Evolutionary conservation across 2,797 vertebrate species (phyloP).

Genomic region (Galaxias olidus): DNA sequence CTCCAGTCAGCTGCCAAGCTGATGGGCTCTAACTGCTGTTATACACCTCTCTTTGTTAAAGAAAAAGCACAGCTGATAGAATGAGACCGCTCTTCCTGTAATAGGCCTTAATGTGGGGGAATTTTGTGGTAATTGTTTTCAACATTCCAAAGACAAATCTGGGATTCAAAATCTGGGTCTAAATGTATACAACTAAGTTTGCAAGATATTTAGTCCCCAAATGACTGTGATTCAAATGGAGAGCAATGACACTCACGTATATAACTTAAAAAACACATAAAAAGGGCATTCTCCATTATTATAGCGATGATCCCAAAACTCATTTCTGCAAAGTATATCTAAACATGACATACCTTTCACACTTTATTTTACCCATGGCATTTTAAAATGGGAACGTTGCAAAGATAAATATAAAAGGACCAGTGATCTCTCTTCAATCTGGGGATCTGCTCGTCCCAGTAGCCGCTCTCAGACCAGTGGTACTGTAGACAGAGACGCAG

Average conservation of each 20-base stretch:
- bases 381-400: too few relatives aligned
- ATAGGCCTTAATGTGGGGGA: constrained; percentile 20
- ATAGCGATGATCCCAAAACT: too few relatives aligned
- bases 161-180: constrained; percentile 12
- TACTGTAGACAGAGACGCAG: constrained; percentile 15
- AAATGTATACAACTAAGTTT: background rate
- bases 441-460: background rate
- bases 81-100: constrained; percentile 6
- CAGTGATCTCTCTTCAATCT: too few relatives aligned
- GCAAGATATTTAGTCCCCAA: too few relatives aligned
- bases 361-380: too few relatives aligned
- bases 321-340: too few relatives aligned
- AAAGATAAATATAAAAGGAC: too few relatives aligned
- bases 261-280: too few relatives aligned
- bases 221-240: too few relatives aligned
- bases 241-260: too few relatives aligned
- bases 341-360: too few relatives aligned
- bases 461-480: constrained; percentile 8
- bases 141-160: constrained; percentile 17
- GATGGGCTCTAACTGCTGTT: background rate
- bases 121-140: constrained; percentile 13
- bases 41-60: constrained; percentile 13
- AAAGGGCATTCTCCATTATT: too few relatives aligned
- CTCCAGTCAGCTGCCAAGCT: constrained; percentile 19
- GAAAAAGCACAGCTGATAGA: constrained; percentile 17